A percentile compares a stretch with the other conserved stretches of the same genome.
Evolutionary conservation across 2,113 vertebrate species (phyloP).

Genomic region (Corvus moneduloides): DNA sequence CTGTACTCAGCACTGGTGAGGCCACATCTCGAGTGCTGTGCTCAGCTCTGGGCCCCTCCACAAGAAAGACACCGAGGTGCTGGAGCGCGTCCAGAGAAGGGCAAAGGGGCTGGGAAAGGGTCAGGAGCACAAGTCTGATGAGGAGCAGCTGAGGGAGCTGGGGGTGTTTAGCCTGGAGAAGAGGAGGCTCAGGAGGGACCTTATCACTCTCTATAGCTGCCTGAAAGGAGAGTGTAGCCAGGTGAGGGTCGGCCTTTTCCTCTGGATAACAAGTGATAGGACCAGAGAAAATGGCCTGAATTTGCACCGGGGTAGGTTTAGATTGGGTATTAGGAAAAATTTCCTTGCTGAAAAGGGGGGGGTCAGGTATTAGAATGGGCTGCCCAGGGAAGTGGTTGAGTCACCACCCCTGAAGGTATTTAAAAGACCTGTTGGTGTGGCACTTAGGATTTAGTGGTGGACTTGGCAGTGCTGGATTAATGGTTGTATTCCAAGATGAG

Average conservation of each 20-base stretch:
- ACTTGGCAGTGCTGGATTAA: not conserved
- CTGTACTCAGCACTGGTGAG: not conserved
- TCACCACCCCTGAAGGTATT: not conserved
- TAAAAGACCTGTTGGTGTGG: not conserved
- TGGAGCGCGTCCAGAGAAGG: not conserved
- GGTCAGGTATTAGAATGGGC: not conserved
- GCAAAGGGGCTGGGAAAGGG: rapidly evolving
- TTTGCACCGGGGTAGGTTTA: not conserved
- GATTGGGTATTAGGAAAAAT: not conserved
- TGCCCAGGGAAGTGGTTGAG: too few relatives aligned
- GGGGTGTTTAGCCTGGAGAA: not conserved
- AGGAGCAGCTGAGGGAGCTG: not conserved
- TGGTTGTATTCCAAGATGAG: not conserved
- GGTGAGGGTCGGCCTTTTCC: not conserved
- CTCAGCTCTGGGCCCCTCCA: not conserved
- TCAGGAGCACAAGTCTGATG: not conserved
- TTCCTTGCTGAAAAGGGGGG: not conserved
- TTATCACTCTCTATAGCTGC: rapidly evolving
- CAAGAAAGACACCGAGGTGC: too few relatives aligned
- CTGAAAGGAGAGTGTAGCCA: not conserved
- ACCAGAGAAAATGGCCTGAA: not conserved
- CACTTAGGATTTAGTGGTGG: not conserved
- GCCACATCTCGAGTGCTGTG: rapidly evolving
- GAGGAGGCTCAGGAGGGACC: not conserved
- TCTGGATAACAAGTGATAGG: not conserved